phyloP scores from a whole-genome alignment of 2,797 vertebrate genomes.

The Takifugu rubripes region DNA sequence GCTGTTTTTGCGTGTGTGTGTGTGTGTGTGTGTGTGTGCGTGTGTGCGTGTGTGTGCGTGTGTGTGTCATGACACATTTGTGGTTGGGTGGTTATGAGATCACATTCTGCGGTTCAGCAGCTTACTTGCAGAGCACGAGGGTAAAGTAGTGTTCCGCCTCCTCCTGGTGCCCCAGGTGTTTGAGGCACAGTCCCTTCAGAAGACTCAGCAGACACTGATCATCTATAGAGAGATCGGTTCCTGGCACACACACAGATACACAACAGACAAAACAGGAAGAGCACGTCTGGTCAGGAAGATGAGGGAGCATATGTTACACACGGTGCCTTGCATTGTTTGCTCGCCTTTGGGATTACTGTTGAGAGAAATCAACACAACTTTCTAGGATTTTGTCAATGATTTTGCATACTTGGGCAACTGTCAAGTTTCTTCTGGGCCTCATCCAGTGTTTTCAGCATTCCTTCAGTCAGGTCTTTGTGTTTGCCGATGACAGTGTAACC shows the following conservation, averaged over 20 bases:
- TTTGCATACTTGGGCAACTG: conserved; percentile 79
- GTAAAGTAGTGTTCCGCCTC: conserved; percentile 94
- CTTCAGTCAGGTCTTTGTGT: conserved; percentile 88
- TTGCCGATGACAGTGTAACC: conserved; percentile 96
- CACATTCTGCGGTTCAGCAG: no score
- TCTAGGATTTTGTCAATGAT: background rate
- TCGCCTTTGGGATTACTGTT: no score
- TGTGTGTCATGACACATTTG: no score
- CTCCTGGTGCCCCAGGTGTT: conserved; percentile 85
- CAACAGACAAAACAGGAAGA: conserved; percentile 4
- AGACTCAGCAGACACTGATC: conserved; percentile 91
- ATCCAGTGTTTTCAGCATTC: conserved; percentile 88
- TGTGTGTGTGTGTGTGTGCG: no score
- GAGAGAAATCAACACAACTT: no score
- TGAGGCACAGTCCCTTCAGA: conserved; percentile 92
- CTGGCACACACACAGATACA: conserved; percentile 64
- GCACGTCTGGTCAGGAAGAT: conserved; percentile 2
- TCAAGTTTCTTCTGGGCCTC: conserved; percentile 84
- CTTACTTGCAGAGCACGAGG: conserved; percentile 85
- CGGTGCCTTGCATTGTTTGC: no score
- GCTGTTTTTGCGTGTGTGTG: no score
- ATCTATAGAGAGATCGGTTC: conserved; percentile 84
- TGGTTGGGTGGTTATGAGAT: no score
- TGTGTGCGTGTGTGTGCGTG: no score
- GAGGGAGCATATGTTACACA: no score